Percentiles rank a stretch among this genome's conserved stretches.
Evolutionary conservation across 1,140 invertebrate genomes (phyloP).

Genomic region (Cyrtorhinus lividipennis): DNA sequence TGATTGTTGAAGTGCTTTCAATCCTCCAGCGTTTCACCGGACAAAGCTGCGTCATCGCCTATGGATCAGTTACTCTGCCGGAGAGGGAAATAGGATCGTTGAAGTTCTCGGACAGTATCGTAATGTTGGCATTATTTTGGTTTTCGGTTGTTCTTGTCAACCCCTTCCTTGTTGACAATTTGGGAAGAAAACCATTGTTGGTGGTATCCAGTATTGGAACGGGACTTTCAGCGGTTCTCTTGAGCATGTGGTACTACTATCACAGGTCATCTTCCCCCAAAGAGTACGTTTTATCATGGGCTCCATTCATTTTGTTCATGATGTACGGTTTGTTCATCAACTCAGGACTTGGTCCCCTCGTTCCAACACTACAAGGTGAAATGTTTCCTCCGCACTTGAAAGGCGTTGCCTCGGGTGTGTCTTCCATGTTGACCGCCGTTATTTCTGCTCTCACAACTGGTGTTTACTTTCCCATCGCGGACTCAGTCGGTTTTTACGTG

Average conservation of each 20-base stretch:
- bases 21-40: slow-evolving; percentile 1
- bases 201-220: slow-evolving; percentile 29
- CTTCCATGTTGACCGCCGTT: slow-evolving; percentile 50
- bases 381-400: slow-evolving; percentile 54
- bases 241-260: slow-evolving; percentile 20
- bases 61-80: neutral
- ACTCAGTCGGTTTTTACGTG: slow-evolving; percentile 35
- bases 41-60: slow-evolving; percentile 6
- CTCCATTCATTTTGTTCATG: slow-evolving; percentile 48
- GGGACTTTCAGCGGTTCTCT: slow-evolving; percentile 16
- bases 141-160: slow-evolving; percentile 31
- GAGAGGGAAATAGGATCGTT: neutral
- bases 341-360: slow-evolving; percentile 42
- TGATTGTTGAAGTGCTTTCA: slow-evolving; percentile 7
- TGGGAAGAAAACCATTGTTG: slow-evolving; percentile 36
- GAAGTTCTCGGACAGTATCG: neutral
- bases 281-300: slow-evolving; percentile 25
- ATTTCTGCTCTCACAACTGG: slow-evolving; percentile 57
- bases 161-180: slow-evolving; percentile 31
- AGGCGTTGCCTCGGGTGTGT: slow-evolving; percentile 48
- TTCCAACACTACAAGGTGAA: slow-evolving; percentile 56
- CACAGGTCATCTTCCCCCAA: slow-evolving; percentile 33
- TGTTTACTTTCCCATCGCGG: slow-evolving; percentile 42
- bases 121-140: slow-evolving; percentile 1
- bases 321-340: slow-evolving; percentile 52